These are phyloP conservation scores for Equus quagga DNA, from an alignment of 2,113 vertebrate genomes.

Conservation along the genomic window DNA sequence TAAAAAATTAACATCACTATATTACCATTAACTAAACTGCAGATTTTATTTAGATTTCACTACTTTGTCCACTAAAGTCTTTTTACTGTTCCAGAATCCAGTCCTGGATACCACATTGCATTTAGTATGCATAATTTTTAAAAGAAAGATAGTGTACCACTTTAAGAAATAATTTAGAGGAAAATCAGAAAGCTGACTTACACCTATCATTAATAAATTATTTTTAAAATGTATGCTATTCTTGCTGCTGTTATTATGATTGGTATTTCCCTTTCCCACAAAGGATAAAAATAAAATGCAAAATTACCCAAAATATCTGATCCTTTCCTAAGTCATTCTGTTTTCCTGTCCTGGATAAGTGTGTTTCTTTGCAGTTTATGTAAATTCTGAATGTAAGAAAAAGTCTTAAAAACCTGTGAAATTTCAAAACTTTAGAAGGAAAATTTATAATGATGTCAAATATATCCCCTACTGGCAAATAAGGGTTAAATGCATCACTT, in stretches of 20 bases:
- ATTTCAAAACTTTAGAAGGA: conserved; percentile 3
- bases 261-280: neutral
- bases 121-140: neutral
- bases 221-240: neutral
- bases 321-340: neutral
- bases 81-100: neutral
- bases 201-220: neutral
- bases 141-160: neutral
- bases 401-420: neutral
- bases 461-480: neutral
- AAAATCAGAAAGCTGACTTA: neutral
- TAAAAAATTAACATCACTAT: neutral
- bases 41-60: neutral
- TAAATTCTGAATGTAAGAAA: neutral
- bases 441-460: neutral
- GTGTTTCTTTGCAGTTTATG: neutral
- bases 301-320: conserved; percentile 12
- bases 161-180: conserved; percentile 21
- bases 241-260: neutral
- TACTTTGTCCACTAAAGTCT: neutral
- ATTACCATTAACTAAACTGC: neutral
- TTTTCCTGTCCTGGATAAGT: neutral
- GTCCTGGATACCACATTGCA: neutral
- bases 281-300: neutral
- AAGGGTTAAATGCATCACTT: neutral